Conservation (phyloP, 2,797 vertebrate genomes). For the Astyanax mexicanus region DNA sequence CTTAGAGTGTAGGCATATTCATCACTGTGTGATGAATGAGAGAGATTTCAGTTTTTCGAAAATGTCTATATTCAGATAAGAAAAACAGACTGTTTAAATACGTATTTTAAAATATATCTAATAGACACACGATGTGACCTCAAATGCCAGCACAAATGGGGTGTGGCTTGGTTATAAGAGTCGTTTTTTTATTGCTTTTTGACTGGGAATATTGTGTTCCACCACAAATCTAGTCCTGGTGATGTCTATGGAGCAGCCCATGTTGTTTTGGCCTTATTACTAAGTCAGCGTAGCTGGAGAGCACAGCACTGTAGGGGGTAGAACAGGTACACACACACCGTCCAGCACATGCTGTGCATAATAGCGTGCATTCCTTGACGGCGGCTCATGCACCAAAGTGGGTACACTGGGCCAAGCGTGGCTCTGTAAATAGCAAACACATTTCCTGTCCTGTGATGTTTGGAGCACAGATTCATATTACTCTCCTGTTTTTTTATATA, state of each 20-base stretch:
- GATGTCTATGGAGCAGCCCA: not conserved
- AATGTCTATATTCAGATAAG: too few relatives aligned
- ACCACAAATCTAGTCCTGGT: not conserved
- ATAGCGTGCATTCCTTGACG: constrained; percentile 34
- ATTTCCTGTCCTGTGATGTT: constrained; percentile 19
- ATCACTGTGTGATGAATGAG: too few relatives aligned
- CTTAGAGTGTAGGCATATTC: too few relatives aligned
- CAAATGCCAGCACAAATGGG: too few relatives aligned
- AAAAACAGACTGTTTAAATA: too few relatives aligned
- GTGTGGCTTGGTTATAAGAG: too few relatives aligned
- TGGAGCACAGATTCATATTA: not conserved
- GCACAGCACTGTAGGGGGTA: constrained; percentile 23
- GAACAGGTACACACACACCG: constrained; percentile 16
- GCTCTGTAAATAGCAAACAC: constrained; percentile 8
- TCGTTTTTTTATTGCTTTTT: too few relatives aligned
- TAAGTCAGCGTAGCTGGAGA: constrained; percentile 43
- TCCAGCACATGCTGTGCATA: constrained; percentile 18
- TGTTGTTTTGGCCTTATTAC: constrained; percentile 7
- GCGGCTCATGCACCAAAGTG: constrained; percentile 18
- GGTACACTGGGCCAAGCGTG: constrained; percentile 7
- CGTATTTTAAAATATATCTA: too few relatives aligned
- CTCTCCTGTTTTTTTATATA: not conserved
- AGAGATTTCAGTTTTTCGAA: too few relatives aligned
- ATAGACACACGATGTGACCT: too few relatives aligned
- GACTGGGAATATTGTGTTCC: too few relatives aligned